Conservation (phyloP, 2,113 vertebrate species). For the Mus pahari region DNA sequence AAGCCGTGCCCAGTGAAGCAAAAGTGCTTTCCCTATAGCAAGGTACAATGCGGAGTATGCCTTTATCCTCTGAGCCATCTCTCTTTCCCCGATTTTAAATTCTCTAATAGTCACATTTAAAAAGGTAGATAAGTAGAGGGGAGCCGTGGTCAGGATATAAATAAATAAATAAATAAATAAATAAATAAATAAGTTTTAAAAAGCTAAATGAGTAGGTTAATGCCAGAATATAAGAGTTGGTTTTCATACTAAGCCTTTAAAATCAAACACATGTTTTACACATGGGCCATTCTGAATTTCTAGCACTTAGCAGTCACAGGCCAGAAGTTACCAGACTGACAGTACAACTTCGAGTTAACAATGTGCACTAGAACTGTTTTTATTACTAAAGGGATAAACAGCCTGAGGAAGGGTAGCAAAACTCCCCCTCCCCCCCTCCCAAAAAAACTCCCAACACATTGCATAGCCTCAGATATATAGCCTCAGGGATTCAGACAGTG, state of each 20-base stretch:
- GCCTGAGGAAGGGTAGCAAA: background rate
- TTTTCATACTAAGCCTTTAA: conserved; percentile 1
- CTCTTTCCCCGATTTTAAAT: background rate
- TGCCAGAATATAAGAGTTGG: background rate
- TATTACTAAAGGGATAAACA: background rate
- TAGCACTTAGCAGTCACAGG: background rate
- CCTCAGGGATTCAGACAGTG: background rate
- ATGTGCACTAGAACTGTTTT: background rate
- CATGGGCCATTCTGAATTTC: background rate
- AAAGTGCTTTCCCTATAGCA: conserved; percentile 65
- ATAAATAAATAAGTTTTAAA: background rate
- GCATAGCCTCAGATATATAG: background rate
- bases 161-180: too few relatives aligned
- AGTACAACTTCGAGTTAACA: background rate
- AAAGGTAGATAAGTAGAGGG: background rate
- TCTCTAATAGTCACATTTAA: background rate
- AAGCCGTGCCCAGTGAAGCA: conserved; percentile 78
- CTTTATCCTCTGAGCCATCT: background rate
- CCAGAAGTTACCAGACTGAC: background rate
- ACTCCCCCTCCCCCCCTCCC: too few relatives aligned
- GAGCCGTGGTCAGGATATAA: too few relatives aligned
- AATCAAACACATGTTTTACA: background rate
- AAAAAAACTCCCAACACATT: background rate
- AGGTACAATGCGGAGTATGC: conserved; percentile 57
- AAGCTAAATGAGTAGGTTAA: background rate